Evolutionary conservation across 2,888 invertebrate species (phyloP), one percentile per base, ranked within the genome.

Genomic region (Lasioglossum vierecki): DNA sequence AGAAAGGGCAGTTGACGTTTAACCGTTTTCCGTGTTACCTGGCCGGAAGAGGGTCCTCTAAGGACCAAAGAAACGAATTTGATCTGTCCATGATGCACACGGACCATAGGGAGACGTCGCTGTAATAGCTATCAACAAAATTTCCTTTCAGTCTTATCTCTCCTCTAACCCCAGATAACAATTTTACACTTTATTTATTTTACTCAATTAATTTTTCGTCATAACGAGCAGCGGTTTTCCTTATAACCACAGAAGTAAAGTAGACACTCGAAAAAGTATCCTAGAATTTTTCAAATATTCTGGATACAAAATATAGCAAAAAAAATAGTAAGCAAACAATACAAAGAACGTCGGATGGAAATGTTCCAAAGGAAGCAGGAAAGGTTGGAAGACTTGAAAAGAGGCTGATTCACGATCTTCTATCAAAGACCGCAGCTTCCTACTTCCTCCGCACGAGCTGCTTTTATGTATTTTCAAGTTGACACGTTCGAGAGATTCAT

Each of bases 21-120:
- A 89, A 91, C 87, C 86, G 90, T 85, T 81, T 79, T 70, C 46
- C 49, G 63, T 70, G 15, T 78, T 89, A 88, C 82, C 83, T 88
- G 85, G 71, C 30, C 8, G n/a, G 5, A 2, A 72, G 11, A 63
- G 63, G 80, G 49, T 74, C 4, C 9, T 39, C 63, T 35, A 26
- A 15, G 35, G 57, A 41, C 39, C 60, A 39, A 30, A 2, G 4
- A 30, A 9, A n/a, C 11, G 39, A 15, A 41, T 41, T 60, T 71
- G 26, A n/a, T n/a, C 68, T 73, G 44, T 30, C 26, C 1, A 1
- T 44, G 5, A 60, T 26, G 11, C 53, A 35, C n/a, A 39, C 30
- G 39, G 35, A 22, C 35, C 53, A 53, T 35, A 22, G 13, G 13
- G 6, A 13, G 15, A 63, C 15, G 11, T 30, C 30, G 5, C 15